Evolutionary conservation across 1,140 invertebrate species (phyloP).

Genomic region (Xylocopa sonorina): DNA sequence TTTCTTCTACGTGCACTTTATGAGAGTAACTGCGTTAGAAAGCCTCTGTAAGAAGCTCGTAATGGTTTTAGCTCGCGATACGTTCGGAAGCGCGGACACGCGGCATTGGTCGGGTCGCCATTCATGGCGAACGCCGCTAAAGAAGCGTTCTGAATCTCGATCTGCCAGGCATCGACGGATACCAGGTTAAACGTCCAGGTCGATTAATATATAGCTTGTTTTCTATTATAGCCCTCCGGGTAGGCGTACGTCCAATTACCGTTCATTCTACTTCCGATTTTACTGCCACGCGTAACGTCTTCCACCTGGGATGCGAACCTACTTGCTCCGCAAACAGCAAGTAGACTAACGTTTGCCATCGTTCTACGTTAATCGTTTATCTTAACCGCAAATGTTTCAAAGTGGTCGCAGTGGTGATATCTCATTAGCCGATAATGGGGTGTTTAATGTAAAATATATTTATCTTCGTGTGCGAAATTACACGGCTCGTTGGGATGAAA

Average conservation of each 20-base stretch:
- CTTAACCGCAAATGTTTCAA: not conserved
- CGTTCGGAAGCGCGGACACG: not conserved
- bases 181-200: not conserved
- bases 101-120: not conserved
- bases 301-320: not conserved
- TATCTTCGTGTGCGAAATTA: not conserved
- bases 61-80: not conserved
- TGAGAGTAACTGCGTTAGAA: not conserved
- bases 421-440: not conserved
- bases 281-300: not conserved
- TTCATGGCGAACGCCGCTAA: not conserved
- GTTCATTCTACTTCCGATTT: conserved; percentile 10
- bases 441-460: not conserved
- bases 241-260: not conserved
- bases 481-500: too few species aligned
- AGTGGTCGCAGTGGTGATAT: not conserved
- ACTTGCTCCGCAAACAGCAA: not conserved
- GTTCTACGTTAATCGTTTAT: not conserved
- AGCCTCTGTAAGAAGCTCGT: not conserved
- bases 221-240: too few species aligned
- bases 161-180: not conserved
- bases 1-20: not conserved
- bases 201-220: not conserved
- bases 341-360: not conserved
- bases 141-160: not conserved